These are phyloP conservation scores for Syngnathus rostellatus DNA, from an alignment of 2,797 vertebrate genomes.

Conservation along the genomic window DNA sequence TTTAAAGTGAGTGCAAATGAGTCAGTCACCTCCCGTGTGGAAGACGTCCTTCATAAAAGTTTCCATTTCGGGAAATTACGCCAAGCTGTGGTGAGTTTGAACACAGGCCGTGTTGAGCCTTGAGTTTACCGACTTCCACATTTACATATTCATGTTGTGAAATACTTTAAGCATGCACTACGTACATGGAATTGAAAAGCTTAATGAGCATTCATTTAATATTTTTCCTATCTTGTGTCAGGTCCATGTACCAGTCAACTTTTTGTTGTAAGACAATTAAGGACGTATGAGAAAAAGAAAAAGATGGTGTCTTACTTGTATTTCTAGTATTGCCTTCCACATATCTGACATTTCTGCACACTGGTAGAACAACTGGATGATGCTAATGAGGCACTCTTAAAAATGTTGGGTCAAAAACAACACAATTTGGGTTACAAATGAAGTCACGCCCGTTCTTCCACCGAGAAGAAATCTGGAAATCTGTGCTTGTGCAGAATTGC, in stretches of 20 bases:
- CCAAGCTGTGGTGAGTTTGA: neutral
- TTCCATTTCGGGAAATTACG: neutral
- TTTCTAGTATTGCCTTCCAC: neutral
- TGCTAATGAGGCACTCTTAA: neutral
- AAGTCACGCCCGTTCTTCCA: neutral
- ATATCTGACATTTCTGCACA: neutral
- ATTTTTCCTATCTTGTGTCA: neutral
- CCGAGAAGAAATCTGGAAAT: conserved; percentile 1
- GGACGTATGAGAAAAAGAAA: too few species aligned
- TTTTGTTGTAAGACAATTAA: too few species aligned
- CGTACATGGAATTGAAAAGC: neutral
- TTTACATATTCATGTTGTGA: neutral
- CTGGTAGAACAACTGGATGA: neutral
- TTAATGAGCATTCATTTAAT: neutral
- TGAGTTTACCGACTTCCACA: conserved; percentile 7
- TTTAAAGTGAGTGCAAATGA: neutral
- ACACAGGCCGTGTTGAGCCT: neutral
- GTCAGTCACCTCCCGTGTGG: neutral
- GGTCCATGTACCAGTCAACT: neutral
- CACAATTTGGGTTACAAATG: neutral
- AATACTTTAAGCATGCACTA: neutral
- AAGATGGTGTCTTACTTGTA: too few species aligned
- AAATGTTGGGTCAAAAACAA: neutral
- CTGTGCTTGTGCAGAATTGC: conserved; percentile 2
- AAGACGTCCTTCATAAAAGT: neutral